These are phyloP conservation scores for Laticauda laticaudata DNA, from an alignment of 2,113 vertebrate species.

Conservation along the genomic window DNA sequence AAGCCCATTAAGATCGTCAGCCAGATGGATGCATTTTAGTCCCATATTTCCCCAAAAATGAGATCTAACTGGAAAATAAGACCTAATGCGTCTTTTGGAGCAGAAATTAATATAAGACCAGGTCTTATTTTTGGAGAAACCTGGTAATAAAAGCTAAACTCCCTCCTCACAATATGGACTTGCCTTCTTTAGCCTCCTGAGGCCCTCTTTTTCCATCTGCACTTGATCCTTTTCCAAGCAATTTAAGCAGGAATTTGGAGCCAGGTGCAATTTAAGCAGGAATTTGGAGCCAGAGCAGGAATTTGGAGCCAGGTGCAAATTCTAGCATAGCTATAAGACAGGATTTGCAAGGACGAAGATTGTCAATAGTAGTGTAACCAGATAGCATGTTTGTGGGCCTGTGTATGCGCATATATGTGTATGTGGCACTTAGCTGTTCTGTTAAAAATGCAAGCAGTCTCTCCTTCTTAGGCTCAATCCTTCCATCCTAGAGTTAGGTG, in stretches of 20 bases:
- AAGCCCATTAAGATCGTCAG: too few species aligned
- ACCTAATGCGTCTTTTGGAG: too few species aligned
- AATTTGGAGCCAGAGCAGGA: not conserved
- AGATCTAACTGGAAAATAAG: too few species aligned
- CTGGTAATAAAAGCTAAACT: not conserved
- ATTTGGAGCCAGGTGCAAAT: not conserved
- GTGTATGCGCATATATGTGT: accelerated
- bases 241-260: not conserved
- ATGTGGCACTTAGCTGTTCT: not conserved
- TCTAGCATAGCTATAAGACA: not conserved
- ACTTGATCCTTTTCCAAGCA: not conserved
- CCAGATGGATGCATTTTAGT: too few species aligned
- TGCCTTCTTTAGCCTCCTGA: not conserved
- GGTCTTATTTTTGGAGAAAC: too few species aligned
- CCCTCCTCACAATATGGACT: not conserved
- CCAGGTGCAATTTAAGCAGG: not conserved
- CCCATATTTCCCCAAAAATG: too few species aligned
- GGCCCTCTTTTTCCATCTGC: not conserved
- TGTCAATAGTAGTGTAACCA: not conserved
- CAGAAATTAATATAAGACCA: too few species aligned
- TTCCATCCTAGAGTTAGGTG: not conserved
- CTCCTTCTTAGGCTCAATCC: not conserved
- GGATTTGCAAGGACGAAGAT: not conserved
- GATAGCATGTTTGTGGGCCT: not conserved
- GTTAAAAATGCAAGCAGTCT: not conserved